Base-by-base conservation (phyloP, 2,888 invertebrate genomes). In the Pedicia rivosa region DNA sequence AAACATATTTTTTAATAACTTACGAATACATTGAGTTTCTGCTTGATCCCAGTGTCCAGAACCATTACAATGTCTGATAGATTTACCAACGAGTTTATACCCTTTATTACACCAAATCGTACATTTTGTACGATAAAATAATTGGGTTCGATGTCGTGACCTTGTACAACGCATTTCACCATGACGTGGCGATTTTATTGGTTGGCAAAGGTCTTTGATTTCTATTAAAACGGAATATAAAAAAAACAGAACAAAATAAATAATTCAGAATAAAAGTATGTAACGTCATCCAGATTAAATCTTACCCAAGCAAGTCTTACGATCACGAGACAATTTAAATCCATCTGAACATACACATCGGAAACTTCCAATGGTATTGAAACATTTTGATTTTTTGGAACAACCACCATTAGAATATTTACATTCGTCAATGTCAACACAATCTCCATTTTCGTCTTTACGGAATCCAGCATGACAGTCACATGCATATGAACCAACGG, bases 341-440 rank as follows among this genome's bases (percentile, higher is more conserved):
- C 67, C 69, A 29, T 52, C 44, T 0, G 55, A 53, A 41, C 72
- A 72, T 12, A 54, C 56, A 44, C 72, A 72, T 44, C 56, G 54
- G 44, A 62, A 64, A 17, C 65, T 58, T 2, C 67, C 67, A 0
- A 54, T 49, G 4, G 59, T 57, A 44, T 70, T 70, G 26, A 59
- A 45, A 38, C 68, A 69, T 16, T 42, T 43, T 13, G 50, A 47
- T 7, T 41, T 20, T 13, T 47, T 46, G 40, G 53, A 35, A 46
- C 63, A 58, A 8, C 59, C 62, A 2, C 56, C 62, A 42, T 61
- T 60, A 22, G 55, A 36, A 6, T 48, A 44, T 9, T 55, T 46
- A 43, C 73, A 73, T 51, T 73, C 73, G 47, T 74, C 59, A 8
- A 70, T 52, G 48, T 70, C 69, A n/a, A 52, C 45, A 42, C 68